Evolutionary conservation across 2,888 invertebrate species (phyloP), one percentile per base, ranked within the genome.

Genomic region (Mythimna albipuncta): DNA sequence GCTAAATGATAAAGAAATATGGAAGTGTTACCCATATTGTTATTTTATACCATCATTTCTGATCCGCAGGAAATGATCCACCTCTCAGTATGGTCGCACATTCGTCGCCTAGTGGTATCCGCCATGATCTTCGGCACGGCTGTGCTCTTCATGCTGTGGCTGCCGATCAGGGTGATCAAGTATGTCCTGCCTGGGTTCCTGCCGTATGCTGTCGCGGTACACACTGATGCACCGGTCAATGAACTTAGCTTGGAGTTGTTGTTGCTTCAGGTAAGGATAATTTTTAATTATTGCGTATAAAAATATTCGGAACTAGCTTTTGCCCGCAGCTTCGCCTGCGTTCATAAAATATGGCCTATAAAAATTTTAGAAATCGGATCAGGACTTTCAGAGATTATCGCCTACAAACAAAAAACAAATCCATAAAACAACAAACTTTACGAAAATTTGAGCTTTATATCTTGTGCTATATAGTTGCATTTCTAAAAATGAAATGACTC

Each of bases 111-210:
- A 63, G 97, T 99, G 26, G 98, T 99, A 0, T 99, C 99, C 0
- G 98, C 99, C 21, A 98, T 99, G 89, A 98, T 99, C 86, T 99
- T 99, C 94, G 99, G 99, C 32, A 99, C 99, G 2, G 99, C 99
- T 0, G 99, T 99, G 2, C 96, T 99, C 54, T 97, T 99, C 59
- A 99, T 99, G 98, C 96, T 99, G 58, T 99, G 99, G 99, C 94
- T 99, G 70, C 99, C 99, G 0, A 98, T 99, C 47, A 96, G 98
- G 70, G 97, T 99, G 62, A 97, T 99, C 78, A 98, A 98, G 89
- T 97, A 97, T 81, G 92, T 97, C 0, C 97, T 98, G 93, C 99
- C 99, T 0, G 97, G 97, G n/a, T 99, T 99, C 94, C 96, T 99
- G 86, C 99, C 99, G 0, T 99, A 99, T 91, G 98, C 99, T 2